Conservation (phyloP, 2,888 invertebrate species). For the Caprella mutica region DNA sequence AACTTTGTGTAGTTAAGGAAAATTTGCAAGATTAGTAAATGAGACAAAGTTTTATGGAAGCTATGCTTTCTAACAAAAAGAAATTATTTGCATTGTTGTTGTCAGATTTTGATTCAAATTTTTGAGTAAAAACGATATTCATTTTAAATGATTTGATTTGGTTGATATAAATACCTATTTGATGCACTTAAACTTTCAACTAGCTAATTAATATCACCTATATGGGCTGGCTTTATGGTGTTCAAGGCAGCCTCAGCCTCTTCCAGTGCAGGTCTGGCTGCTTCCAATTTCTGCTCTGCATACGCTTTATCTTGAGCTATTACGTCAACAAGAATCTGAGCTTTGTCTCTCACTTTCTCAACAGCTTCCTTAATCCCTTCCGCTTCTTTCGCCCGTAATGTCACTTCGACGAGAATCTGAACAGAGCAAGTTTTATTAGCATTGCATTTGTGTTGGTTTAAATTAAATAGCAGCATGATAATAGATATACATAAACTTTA, state of each 20-base stretch:
- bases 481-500: background rate
- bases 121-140: too few species aligned
- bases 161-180: too few species aligned
- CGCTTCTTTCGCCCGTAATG: slow-evolving; percentile 85
- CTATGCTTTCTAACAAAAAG: too few species aligned
- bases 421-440: background rate
- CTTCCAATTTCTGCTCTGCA: slow-evolving; percentile 86
- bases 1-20: too few species aligned
- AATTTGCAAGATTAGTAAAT: too few species aligned
- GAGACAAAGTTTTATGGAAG: too few species aligned
- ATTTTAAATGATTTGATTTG: too few species aligned
- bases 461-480: background rate
- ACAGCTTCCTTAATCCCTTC: slow-evolving; percentile 92
- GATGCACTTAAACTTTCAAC: background rate
- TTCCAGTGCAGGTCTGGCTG: slow-evolving; percentile 87
- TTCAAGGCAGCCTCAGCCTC: slow-evolving; percentile 90
- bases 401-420: slow-evolving; percentile 63
- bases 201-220: slow-evolving; percentile 45
- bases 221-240: slow-evolving; percentile 93
- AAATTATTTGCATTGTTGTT: too few species aligned
- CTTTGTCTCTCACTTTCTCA: slow-evolving; percentile 88
- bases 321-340: slow-evolving; percentile 69
- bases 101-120: too few species aligned
- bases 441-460: background rate
- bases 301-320: slow-evolving; percentile 80